Percentiles rank a stretch among this genome's conserved stretches.
Conservation (phyloP, 2,888 invertebrate genomes). For the Autographa gamma region DNA sequence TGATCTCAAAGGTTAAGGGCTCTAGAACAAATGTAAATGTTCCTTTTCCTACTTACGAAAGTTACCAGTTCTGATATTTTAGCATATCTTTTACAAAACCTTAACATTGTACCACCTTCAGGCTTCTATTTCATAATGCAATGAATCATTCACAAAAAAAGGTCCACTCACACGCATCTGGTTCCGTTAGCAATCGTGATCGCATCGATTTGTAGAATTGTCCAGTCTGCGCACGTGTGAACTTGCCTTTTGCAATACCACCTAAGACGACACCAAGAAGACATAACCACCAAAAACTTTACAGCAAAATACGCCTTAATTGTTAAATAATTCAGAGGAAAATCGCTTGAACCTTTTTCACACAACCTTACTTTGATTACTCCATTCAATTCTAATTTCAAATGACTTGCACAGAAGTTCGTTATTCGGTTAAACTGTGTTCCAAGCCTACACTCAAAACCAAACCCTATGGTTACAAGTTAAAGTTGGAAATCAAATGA, state of each 20-base stretch:
- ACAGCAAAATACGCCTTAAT: conserved; percentile 27
- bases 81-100: too few species aligned
- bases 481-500: conserved; percentile 45
- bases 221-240: conserved; percentile 74
- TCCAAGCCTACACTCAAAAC: not conserved
- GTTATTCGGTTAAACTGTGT: conserved; percentile 32
- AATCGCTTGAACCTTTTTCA: not conserved
- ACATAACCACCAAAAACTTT: conserved; percentile 22
- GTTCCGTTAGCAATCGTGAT: conserved; percentile 78
- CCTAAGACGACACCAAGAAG: conserved; percentile 3
- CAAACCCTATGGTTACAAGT: not conserved
- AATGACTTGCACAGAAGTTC: conserved; percentile 36
- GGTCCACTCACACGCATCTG: conserved; percentile 67
- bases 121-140: conserved; percentile 24
- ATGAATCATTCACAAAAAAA: conserved; percentile 60
- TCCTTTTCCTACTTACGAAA: too few species aligned
- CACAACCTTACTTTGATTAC: conserved; percentile 15
- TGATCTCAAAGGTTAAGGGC: too few species aligned
- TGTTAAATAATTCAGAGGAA: not conserved
- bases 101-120: conserved; percentile 15
- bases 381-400: conserved; percentile 49
- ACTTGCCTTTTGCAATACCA: conserved; percentile 69
- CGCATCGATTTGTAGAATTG: conserved; percentile 69
- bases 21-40: too few species aligned
- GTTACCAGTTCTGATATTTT: too few species aligned